These are phyloP conservation scores for Paralinhomoeus sp. DNA, from an alignment of 2,888 invertebrate genomes.

Conservation along the genomic window DNA sequence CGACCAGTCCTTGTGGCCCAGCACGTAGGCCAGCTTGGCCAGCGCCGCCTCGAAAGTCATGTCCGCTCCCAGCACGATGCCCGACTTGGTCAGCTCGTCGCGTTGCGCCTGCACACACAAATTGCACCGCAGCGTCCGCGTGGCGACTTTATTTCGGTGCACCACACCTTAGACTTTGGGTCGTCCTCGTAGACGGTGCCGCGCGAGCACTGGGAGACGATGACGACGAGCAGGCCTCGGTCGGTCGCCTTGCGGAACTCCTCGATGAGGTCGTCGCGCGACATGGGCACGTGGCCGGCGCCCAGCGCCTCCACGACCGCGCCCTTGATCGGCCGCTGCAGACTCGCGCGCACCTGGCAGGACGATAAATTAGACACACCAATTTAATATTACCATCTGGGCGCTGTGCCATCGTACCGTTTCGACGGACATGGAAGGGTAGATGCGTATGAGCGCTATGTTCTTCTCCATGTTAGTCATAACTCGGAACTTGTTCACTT, in stretches of 20 bases:
- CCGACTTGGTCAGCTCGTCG: conserved; percentile 38
- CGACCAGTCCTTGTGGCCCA: conserved; percentile 40
- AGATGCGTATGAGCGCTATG: conserved; percentile 61
- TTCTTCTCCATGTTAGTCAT: conserved; percentile 38
- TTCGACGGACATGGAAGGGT: conserved; percentile 64
- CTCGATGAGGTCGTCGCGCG: conserved; percentile 51
- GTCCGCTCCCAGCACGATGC: conserved; percentile 51
- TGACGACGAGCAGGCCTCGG: conserved; percentile 60
- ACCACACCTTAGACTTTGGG: conserved; percentile 49
- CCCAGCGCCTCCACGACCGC: conserved; percentile 78
- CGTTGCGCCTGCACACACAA: neutral
- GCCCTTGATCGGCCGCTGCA: conserved; percentile 52
- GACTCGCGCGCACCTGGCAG: conserved; percentile 24
- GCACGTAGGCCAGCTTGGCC: conserved; percentile 59
- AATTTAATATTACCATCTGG: too few relatives aligned
- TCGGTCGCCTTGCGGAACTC: conserved; percentile 33
- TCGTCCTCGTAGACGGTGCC: conserved; percentile 60
- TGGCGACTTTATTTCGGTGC: too few relatives aligned
- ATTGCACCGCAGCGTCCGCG: too few relatives aligned
- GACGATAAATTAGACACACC: too few relatives aligned
- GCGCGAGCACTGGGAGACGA: conserved; percentile 65
- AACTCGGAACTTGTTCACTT: conserved; percentile 39
- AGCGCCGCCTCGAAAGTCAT: conserved; percentile 80
- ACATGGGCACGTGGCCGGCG: conserved; percentile 68
- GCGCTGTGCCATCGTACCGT: too few relatives aligned